Evolutionary conservation across 2,888 invertebrate genomes (phyloP).

Genomic region (Notocelia uddmanniana): DNA sequence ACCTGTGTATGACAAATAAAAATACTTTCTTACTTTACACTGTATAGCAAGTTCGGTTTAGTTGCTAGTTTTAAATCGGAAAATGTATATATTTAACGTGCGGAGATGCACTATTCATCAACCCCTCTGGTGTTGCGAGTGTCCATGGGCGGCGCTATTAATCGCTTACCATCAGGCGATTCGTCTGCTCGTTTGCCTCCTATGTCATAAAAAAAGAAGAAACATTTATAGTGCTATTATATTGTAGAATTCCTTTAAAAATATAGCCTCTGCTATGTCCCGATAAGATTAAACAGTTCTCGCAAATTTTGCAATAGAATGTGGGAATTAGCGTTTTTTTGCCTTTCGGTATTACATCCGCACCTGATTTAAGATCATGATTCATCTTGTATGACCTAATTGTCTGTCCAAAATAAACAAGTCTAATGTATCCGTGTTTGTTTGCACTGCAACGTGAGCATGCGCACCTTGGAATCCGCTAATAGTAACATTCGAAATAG

Average conservation of each 20-base stretch:
- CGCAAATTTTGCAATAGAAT: not conserved
- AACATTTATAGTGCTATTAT: not conserved
- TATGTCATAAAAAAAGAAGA: not conserved
- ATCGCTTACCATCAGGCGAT: too few species aligned
- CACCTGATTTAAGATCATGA: slow-evolving; percentile 8
- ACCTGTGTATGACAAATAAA: too few species aligned
- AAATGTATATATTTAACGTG: not conserved
- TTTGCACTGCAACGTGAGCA: slow-evolving; percentile 35
- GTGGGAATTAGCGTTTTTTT: not conserved
- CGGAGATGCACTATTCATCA: not conserved
- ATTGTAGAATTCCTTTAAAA: not conserved
- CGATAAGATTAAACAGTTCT: not conserved
- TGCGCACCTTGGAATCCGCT: slow-evolving; percentile 19
- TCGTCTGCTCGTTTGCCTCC: too few species aligned
- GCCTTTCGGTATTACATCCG: not conserved
- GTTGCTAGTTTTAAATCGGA: not conserved
- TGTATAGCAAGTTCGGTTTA: not conserved
- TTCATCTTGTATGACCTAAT: slow-evolving; percentile 39
- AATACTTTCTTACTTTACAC: too few species aligned
- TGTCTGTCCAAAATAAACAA: slow-evolving; percentile 42
- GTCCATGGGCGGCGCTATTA: too few species aligned
- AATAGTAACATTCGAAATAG: slow-evolving; percentile 32
- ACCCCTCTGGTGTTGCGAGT: too few species aligned
- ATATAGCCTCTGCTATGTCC: not conserved
- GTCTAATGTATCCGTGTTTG: slow-evolving; percentile 42